Evolutionary conservation across 2,113 vertebrate genomes (phyloP).

Genomic region (Phasianus colchicus): DNA sequence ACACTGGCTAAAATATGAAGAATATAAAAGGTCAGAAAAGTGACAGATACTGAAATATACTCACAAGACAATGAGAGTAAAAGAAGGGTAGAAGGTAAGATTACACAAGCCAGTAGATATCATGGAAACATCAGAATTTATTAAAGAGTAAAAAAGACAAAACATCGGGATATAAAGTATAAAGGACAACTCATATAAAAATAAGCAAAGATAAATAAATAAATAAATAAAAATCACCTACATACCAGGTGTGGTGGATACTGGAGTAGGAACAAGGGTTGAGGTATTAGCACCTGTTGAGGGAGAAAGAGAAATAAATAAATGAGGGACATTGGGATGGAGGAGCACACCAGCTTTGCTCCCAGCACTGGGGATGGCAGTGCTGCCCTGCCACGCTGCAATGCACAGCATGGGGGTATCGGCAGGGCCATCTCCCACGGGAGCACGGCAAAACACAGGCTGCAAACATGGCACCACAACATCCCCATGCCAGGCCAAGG

Average conservation of each 20-base stretch:
- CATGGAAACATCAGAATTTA: rapidly evolving
- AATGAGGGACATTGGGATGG: background rate
- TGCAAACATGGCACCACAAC: rapidly evolving
- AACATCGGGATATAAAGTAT: rapidly evolving
- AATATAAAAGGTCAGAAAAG: rapidly evolving
- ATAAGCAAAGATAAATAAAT: too few relatives aligned
- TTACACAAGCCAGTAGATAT: rapidly evolving
- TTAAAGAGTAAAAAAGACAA: rapidly evolving
- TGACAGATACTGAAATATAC: rapidly evolving
- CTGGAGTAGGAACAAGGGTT: background rate
- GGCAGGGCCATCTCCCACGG: rapidly evolving
- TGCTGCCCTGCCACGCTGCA: rapidly evolving
- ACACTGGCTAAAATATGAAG: rapidly evolving
- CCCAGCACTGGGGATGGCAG: rapidly evolving
- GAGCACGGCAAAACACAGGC: rapidly evolving
- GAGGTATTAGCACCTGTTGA: background rate
- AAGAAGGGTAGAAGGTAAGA: rapidly evolving
- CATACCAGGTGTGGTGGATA: rapidly evolving
- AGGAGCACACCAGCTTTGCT: rapidly evolving
- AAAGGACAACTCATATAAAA: too few relatives aligned
- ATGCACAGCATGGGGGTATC: rapidly evolving
- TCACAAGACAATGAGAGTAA: rapidly evolving
- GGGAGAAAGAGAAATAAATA: background rate
- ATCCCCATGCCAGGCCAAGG: too few relatives aligned
- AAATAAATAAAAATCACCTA: rapidly evolving